These are phyloP conservation scores for Parauchenoglanis punctatus DNA, from an alignment of 2,797 vertebrate species.

Conservation along the genomic window DNA sequence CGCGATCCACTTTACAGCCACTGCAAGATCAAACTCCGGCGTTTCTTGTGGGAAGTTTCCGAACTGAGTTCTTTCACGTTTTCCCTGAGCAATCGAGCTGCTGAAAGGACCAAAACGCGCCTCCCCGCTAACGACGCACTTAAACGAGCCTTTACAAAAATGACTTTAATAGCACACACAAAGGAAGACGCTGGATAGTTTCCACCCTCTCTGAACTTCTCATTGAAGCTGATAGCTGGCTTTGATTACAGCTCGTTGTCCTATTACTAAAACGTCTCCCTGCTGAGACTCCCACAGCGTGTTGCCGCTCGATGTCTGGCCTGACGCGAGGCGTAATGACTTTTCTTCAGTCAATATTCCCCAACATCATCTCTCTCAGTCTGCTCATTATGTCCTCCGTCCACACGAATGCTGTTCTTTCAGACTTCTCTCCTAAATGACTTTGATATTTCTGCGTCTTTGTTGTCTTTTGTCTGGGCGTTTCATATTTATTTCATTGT, in stretches of 20 bases:
- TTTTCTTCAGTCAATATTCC: constrained; percentile 7
- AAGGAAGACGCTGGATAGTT: neutral
- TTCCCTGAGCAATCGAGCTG: neutral
- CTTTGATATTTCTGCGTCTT: constrained; percentile 21
- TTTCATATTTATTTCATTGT: constrained; percentile 2
- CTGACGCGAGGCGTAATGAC: neutral
- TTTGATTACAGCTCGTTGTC: constrained; percentile 36
- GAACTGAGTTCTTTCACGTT: neutral
- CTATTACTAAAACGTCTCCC: constrained; percentile 1
- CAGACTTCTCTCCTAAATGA: neutral
- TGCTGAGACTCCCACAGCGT: constrained; percentile 3
- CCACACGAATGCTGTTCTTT: neutral
- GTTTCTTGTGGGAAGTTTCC: neutral
- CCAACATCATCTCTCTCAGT: constrained; percentile 23
- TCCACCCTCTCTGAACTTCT: neutral
- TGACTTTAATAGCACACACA: neutral
- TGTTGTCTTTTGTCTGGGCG: neutral
- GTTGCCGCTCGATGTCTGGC: neutral
- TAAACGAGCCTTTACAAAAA: neutral
- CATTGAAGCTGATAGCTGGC: constrained; percentile 2
- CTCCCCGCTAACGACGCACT: neutral
- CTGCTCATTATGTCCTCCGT: constrained; percentile 30
- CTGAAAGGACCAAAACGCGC: neutral
- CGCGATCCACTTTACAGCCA: neutral
- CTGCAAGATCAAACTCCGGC: neutral